Evolutionary conservation across 1,140 invertebrate species (phyloP).

Genomic region (Orussus abietinus): DNA sequence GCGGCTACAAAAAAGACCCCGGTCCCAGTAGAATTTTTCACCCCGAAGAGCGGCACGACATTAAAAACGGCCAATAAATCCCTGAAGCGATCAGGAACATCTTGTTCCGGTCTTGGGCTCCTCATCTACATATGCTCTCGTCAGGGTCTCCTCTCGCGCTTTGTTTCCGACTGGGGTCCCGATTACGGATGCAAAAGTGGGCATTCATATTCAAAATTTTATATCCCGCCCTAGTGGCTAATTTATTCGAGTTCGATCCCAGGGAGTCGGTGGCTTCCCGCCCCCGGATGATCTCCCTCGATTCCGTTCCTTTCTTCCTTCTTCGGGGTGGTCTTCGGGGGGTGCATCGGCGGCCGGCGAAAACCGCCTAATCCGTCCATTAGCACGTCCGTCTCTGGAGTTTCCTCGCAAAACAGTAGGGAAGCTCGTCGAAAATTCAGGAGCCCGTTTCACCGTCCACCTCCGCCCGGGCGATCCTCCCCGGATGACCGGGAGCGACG

Average conservation of each 20-base stretch:
- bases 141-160: conserved; percentile 59
- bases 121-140: conserved; percentile 65
- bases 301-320: conserved; percentile 17
- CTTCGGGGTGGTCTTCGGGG: no score
- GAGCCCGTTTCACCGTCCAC: no score
- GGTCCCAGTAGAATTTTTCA: background rate
- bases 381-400: no score
- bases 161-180: conserved; percentile 62
- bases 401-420: no score
- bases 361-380: no score
- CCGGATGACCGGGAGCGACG: no score
- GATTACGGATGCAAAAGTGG: conserved; percentile 80
- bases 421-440: no score
- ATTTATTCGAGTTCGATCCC: conserved; percentile 54
- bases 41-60: background rate
- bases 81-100: conserved; percentile 15
- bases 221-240: conserved; percentile 61
- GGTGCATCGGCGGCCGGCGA: no score
- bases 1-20: no score
- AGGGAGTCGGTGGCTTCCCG: no score
- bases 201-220: conserved; percentile 87
- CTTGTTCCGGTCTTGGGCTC: conserved; percentile 21
- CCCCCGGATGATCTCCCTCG: conserved; percentile 43
- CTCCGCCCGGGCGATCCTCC: no score
- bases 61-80: no score